Conservation (phyloP, 2,113 vertebrate genomes). For the Dromiciops gliroides region DNA sequence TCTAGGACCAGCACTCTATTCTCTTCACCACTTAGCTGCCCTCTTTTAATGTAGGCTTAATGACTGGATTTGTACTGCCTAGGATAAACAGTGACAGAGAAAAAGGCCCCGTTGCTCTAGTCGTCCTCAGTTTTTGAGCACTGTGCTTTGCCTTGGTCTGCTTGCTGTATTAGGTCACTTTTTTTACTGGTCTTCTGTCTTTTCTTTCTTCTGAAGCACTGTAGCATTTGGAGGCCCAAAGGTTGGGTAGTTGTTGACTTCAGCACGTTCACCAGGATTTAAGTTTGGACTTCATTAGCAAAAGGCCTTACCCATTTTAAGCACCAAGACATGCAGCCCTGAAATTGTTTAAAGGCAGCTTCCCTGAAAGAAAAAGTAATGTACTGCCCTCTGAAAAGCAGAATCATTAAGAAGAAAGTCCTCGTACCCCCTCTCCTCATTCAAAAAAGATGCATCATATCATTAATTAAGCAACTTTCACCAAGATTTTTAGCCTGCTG, state of each 20-base stretch:
- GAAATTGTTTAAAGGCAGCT: not conserved
- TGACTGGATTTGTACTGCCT: not conserved
- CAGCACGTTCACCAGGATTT: conserved; percentile 60
- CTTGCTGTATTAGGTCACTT: not conserved
- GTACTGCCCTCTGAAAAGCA: not conserved
- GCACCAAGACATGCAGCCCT: not conserved
- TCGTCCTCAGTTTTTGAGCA: not conserved
- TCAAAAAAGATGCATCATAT: accelerated
- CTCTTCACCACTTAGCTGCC: not conserved
- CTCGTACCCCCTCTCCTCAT: accelerated
- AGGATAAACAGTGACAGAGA: conserved; percentile 8
- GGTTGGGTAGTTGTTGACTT: conserved; percentile 17
- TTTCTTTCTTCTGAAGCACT: not conserved
- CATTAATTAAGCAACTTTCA: accelerated
- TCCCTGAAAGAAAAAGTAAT: not conserved
- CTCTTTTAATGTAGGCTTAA: not conserved
- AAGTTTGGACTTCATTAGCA: conserved; percentile 71
- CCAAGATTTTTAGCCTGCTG: not conserved
- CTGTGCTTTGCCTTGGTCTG: not conserved
- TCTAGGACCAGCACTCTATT: not conserved
- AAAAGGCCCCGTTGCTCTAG: not conserved
- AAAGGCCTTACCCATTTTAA: conserved; percentile 55
- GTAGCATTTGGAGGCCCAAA: conserved; percentile 26
- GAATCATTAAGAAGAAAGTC: not conserved
- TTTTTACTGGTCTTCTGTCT: conserved; percentile 26